Conservation (phyloP, 2,113 vertebrate species). For the Urocitellus parryii region DNA sequence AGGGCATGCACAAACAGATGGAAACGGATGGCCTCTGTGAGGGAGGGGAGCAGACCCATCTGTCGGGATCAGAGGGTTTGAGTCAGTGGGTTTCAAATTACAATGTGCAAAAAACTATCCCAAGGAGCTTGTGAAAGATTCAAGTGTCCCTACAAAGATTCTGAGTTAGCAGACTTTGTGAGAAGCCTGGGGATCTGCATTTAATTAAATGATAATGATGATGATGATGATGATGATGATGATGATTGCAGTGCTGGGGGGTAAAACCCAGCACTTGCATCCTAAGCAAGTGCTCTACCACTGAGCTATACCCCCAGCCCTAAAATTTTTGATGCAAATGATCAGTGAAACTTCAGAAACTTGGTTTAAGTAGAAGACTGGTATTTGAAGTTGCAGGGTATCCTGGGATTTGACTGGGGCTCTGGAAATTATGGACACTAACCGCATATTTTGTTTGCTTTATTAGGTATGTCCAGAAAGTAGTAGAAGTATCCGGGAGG, state of each 20-base stretch:
- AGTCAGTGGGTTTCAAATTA: not conserved
- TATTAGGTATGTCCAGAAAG: slow-evolving; percentile 92
- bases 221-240: too few species aligned
- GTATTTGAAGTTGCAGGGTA: not conserved
- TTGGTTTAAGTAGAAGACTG: not conserved
- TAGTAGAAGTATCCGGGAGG: slow-evolving; percentile 92
- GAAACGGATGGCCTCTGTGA: not conserved
- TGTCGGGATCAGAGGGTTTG: not conserved
- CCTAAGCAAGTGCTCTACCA: not conserved
- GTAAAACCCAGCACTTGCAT: not conserved
- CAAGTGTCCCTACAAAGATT: not conserved
- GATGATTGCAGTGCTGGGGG: not conserved
- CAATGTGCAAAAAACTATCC: not conserved
- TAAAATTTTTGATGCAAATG: not conserved
- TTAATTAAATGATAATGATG: not conserved
- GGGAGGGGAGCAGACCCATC: not conserved
- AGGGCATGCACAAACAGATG: too few species aligned
- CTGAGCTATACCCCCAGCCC: not conserved
- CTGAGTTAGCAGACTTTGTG: not conserved
- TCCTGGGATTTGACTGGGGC: not conserved
- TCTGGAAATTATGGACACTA: not conserved
- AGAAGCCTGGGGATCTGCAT: not conserved
- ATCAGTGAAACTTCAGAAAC: slow-evolving; percentile 1
- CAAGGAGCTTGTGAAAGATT: not conserved
- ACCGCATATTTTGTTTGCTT: slow-evolving; percentile 23